phyloP scores from a whole-genome alignment of 2,888 invertebrate genomes.

The Embidobia sp. region DNA sequence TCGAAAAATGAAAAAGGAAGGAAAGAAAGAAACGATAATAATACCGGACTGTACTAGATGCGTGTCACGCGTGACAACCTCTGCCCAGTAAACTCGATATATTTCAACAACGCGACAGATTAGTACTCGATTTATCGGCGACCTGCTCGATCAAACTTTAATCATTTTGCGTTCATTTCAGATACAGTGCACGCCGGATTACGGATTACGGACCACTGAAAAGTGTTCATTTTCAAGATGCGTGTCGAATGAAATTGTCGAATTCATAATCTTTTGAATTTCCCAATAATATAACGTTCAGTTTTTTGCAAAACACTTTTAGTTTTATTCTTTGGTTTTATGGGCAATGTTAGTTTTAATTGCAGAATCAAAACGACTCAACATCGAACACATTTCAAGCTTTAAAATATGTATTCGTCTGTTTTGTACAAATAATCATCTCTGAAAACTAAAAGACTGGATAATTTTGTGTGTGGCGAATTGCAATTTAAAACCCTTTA shows the following conservation, averaged over 20 bases:
- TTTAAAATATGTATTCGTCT: too few relatives aligned
- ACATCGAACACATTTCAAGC: too few relatives aligned
- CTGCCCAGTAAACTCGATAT: constrained; percentile 60
- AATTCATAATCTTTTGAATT: too few relatives aligned
- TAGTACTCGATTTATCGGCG: constrained; percentile 58
- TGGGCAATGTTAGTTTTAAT: too few relatives aligned
- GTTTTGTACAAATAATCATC: too few relatives aligned
- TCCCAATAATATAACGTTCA: too few relatives aligned
- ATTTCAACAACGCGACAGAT: constrained; percentile 61
- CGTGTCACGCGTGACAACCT: constrained; percentile 57
- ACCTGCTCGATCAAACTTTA: constrained; percentile 48
- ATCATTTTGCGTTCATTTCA: constrained; percentile 43
- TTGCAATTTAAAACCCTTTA: too few relatives aligned
- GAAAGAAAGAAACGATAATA: constrained; percentile 46
- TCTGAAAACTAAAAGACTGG: too few relatives aligned
- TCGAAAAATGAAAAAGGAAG: constrained; percentile 48
- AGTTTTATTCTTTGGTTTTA: too few relatives aligned
- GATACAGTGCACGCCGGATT: neutral
- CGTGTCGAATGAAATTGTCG: constrained; percentile 5
- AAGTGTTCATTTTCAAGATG: constrained; percentile 6
- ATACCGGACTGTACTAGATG: constrained; percentile 29
- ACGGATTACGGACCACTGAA: constrained; percentile 25
- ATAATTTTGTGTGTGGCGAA: too few relatives aligned
- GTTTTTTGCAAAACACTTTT: too few relatives aligned
- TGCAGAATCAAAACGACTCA: too few relatives aligned